Conservation (phyloP, 1,140 invertebrate species). For the Bombus fervidus region DNA sequence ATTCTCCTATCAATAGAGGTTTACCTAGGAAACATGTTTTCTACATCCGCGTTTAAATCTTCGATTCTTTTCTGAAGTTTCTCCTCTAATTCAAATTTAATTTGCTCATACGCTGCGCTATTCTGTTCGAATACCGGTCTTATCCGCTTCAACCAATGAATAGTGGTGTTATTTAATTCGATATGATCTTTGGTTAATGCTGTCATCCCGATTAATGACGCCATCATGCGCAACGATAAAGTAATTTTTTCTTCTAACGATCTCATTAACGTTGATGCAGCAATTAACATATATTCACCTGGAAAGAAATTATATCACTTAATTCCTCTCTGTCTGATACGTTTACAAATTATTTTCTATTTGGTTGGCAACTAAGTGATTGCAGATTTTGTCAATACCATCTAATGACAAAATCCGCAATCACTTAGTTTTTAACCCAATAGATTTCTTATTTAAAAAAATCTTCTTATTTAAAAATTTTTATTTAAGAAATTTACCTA, state of each 20-base stretch:
- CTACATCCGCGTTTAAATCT: constrained; percentile 83
- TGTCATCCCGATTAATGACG: constrained; percentile 78
- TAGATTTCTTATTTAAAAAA: neutral
- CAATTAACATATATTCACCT: constrained; percentile 79
- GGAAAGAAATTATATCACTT: constrained; percentile 52
- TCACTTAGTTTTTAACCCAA: too few species aligned
- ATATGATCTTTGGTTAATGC: constrained; percentile 79
- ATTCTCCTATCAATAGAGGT: neutral
- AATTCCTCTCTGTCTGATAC: neutral
- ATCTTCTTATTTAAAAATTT: constrained; percentile 12
- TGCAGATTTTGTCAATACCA: too few species aligned
- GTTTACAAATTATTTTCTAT: too few species aligned
- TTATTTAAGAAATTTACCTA: constrained; percentile 65
- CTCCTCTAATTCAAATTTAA: constrained; percentile 86
- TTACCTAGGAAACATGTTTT: constrained; percentile 83
- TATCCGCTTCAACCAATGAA: constrained; percentile 82
- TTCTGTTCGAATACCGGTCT: constrained; percentile 81
- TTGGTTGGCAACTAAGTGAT: too few species aligned
- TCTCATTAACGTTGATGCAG: constrained; percentile 75
- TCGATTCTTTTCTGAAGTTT: constrained; percentile 83
- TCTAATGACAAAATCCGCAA: too few species aligned
- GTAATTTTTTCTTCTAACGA: constrained; percentile 76
- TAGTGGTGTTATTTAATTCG: constrained; percentile 77
- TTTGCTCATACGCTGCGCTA: constrained; percentile 84
- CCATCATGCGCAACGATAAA: constrained; percentile 76